Evolutionary conservation across 2,113 vertebrate genomes (phyloP).

Genomic region (Pedionomus torquatus): DNA sequence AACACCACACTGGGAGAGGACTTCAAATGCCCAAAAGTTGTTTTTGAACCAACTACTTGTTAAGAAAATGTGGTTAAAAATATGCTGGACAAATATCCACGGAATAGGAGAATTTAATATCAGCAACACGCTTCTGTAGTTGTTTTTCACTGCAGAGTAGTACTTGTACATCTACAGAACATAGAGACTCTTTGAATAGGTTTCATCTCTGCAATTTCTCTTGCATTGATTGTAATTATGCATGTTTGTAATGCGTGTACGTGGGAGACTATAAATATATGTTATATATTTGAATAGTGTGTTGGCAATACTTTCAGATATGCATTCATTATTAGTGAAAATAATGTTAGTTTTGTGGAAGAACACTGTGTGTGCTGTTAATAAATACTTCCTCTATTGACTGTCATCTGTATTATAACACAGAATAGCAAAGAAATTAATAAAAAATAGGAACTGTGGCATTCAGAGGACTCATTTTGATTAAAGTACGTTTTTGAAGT

Average conservation of each 20-base stretch:
- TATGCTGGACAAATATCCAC: background rate
- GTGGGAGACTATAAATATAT: conserved; percentile 63
- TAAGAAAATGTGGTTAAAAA: background rate
- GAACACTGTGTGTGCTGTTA: background rate
- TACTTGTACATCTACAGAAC: conserved; percentile 2
- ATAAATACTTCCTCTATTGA: background rate
- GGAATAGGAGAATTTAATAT: background rate
- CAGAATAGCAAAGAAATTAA: conserved; percentile 16
- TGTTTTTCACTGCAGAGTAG: conserved; percentile 12
- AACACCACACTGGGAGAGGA: background rate
- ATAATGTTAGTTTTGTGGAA: conserved; percentile 7
- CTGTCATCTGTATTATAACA: background rate
- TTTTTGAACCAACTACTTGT: background rate
- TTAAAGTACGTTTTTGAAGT: background rate
- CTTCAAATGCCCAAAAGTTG: background rate
- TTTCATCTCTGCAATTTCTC: conserved; percentile 22
- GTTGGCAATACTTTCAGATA: conserved; percentile 56
- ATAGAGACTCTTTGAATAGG: background rate
- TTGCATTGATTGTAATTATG: conserved; percentile 54
- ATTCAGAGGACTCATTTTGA: background rate
- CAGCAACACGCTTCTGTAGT: background rate
- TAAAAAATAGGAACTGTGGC: background rate
- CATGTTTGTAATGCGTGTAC: background rate
- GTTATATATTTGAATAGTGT: conserved; percentile 39
- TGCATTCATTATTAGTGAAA: conserved; percentile 57